phyloP scores from a whole-genome alignment of 2,797 vertebrate species.

The Momotus momota region DNA sequence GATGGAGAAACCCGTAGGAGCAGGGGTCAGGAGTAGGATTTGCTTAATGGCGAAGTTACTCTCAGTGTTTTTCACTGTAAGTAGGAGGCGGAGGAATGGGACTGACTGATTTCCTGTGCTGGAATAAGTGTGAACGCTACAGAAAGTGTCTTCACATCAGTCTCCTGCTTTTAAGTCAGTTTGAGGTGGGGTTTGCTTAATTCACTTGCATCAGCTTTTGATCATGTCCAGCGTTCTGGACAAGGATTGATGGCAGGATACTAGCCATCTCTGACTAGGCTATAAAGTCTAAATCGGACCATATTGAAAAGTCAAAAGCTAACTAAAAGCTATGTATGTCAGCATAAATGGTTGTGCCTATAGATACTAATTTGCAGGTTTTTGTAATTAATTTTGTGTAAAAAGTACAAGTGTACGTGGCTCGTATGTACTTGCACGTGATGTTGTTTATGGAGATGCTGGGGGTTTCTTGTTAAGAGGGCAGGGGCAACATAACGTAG shows the following conservation, averaged over 20 bases:
- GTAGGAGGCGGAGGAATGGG: conserved; percentile 19
- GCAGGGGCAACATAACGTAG: background rate
- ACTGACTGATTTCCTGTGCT: conserved; percentile 10
- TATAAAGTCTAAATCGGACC: background rate
- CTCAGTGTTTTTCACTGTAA: background rate
- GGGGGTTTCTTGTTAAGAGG: background rate
- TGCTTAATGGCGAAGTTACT: conserved; percentile 5
- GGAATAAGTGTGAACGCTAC: background rate
- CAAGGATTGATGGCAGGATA: background rate
- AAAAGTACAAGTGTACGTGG: background rate
- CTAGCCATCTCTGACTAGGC: background rate
- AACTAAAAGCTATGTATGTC: background rate
- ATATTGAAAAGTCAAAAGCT: background rate
- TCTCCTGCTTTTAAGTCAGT: background rate
- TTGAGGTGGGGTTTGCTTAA: background rate
- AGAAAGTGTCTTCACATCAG: background rate
- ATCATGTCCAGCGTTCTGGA: background rate
- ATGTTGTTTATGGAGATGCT: background rate
- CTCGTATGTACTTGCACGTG: background rate
- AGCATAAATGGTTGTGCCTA: background rate
- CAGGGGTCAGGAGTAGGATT: conserved; percentile 47
- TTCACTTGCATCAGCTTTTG: background rate
- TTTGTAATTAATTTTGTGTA: background rate
- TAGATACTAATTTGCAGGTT: background rate
- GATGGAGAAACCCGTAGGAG: conserved; percentile 19